Evolutionary conservation across 2,113 vertebrate genomes (phyloP), one percentile per base, ranked within the genome.

Genomic region (Lycaon pictus): DNA sequence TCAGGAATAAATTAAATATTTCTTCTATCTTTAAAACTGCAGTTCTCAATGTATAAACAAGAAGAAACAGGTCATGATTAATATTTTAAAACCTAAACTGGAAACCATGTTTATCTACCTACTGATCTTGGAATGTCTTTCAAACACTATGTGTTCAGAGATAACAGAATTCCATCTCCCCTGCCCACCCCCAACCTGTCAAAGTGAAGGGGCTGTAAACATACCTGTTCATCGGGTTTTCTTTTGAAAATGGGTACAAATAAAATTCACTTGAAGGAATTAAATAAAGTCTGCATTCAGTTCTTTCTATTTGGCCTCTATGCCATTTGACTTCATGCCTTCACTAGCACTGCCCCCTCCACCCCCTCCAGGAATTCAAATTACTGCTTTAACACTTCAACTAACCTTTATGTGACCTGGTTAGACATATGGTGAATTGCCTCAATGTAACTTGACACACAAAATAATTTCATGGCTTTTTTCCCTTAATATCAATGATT

Each of bases 51-150:
- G 35, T 67, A 69, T 62, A 93, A 97, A 90, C 96, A 97, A 97
- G 96, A 97, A 98, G 94, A 93, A 98, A 97, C 89, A 97, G 79
- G 95, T 92, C 74, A 87, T 89, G 74, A 90, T 87, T 51, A 76
- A 80, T 65, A 90, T 65, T 93, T 96, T 93, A 95, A 92, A 80
- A 48, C 74, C 86, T 77, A 81, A 87, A 55, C 69, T 95, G 51
- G 69, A 97, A 97, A 89, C 67, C 8, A 9, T 48, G 90, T 83
- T 91, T 96, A 95, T 97, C 96, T 93, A 63, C 29, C 53, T 58
- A 48, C 67, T 37, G 58, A 97, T 97, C 93, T 97, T 65, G 48
- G 82, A 96, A 87, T 95, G 85, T 80, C 89, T 97, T 95, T 96
- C 79, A 96, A 95, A 96, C 58, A 76, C 51, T 43, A 85, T 80